phyloP scores from a whole-genome alignment of 2,888 invertebrate species.

The Drosophila basisetae region DNA sequence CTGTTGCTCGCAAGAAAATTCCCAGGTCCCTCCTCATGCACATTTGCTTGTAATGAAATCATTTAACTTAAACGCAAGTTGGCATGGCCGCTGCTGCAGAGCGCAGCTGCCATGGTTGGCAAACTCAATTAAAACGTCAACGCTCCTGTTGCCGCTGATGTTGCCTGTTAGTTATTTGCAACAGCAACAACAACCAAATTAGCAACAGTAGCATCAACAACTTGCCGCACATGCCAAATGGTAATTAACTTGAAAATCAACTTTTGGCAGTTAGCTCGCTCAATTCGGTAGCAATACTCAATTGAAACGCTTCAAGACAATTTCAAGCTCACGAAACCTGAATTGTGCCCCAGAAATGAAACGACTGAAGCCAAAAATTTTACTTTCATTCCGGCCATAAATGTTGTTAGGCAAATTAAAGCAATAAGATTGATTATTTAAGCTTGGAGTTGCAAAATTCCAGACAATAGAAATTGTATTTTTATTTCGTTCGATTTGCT shows the following conservation, averaged over 20 bases:
- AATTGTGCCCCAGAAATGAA: neutral
- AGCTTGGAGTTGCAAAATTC: neutral
- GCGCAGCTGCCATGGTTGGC: slow-evolving; percentile 71
- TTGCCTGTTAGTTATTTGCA: slow-evolving; percentile 60
- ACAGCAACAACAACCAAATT: slow-evolving; percentile 26
- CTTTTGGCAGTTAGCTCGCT: slow-evolving; percentile 56
- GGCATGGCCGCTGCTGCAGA: slow-evolving; percentile 25
- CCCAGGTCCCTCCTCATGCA: slow-evolving; percentile 6
- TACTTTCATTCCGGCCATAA: neutral
- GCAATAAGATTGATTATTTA: neutral
- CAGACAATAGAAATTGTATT: neutral
- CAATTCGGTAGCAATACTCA: slow-evolving; percentile 40
- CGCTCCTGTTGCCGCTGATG: slow-evolving; percentile 40
- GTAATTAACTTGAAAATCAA: slow-evolving; percentile 78
- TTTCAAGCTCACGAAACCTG: slow-evolving; percentile 13
- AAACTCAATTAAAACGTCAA: slow-evolving; percentile 80
- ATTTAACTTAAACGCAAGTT: slow-evolving; percentile 67
- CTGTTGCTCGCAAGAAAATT: slow-evolving; percentile 46
- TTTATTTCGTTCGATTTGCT: neutral
- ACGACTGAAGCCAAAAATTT: neutral
- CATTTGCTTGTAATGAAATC: slow-evolving; percentile 76
- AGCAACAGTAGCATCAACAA: slow-evolving; percentile 27
- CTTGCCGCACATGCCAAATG: slow-evolving; percentile 76
- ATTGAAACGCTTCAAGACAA: slow-evolving; percentile 25
- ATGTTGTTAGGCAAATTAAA: no score